Conservation (phyloP, 2,113 vertebrate species). For the Elanus axillaris region DNA sequence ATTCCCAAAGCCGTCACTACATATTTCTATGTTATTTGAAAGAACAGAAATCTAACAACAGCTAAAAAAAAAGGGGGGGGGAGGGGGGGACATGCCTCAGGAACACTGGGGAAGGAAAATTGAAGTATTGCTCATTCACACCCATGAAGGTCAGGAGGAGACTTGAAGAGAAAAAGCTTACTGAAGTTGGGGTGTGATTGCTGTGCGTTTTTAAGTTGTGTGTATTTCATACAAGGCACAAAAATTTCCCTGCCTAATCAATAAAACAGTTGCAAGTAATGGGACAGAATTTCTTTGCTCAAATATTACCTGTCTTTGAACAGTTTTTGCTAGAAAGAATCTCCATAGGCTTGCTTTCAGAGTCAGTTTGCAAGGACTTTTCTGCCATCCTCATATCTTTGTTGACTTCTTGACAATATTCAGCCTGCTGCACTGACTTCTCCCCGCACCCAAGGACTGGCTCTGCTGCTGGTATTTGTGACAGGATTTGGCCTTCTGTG, state of each 20-base stretch:
- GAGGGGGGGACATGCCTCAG: fast-evolving
- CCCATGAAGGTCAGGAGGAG: neutral
- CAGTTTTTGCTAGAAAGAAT: neutral
- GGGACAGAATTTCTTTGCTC: neutral
- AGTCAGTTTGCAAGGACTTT: neutral
- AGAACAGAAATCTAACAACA: neutral
- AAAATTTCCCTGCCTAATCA: neutral
- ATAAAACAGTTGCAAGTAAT: neutral
- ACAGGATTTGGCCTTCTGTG: neutral
- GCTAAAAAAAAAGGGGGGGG: fast-evolving
- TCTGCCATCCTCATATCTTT: neutral
- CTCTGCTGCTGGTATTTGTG: neutral
- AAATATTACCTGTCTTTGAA: neutral
- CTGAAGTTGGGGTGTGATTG: neutral
- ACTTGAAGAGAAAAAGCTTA: neutral
- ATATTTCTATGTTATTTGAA: neutral
- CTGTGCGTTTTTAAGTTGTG: neutral
- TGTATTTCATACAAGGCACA: neutral
- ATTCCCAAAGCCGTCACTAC: neutral
- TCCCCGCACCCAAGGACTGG: neutral
- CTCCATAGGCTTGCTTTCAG: neutral
- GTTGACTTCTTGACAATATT: neutral
- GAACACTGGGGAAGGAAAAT: neutral
- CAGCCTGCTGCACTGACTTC: neutral
- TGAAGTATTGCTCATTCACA: neutral